Conservation (phyloP, 23 tunicate genomes). For the Styela plicata region DNA sequence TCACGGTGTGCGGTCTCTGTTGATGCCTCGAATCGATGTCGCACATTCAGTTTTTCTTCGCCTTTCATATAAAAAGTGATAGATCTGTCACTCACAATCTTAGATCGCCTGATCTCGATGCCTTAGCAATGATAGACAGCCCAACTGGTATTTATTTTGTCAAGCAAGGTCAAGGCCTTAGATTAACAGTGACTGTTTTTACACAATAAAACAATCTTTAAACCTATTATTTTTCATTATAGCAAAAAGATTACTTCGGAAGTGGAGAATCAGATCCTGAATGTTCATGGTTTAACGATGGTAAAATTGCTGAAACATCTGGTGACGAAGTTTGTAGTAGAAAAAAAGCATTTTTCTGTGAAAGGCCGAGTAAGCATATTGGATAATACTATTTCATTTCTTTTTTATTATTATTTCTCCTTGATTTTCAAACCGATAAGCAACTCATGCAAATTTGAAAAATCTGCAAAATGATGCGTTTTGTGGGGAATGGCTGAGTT, state of each 20-base stretch:
- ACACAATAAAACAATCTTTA: background rate
- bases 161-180: too few species aligned
- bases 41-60: too few species aligned
- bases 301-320: slow-evolving; percentile 49
- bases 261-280: slow-evolving; percentile 45
- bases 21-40: too few species aligned
- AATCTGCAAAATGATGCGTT: background rate
- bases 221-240: background rate
- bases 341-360: slow-evolving; percentile 48
- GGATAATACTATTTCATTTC: background rate
- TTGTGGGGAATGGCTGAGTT: too few species aligned
- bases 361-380: slow-evolving; percentile 41
- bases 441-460: background rate
- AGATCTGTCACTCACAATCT: too few species aligned
- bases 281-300: slow-evolving; percentile 71
- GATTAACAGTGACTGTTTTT: too few species aligned
- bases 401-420: background rate
- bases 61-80: too few species aligned
- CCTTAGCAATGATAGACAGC: too few species aligned
- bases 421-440: background rate
- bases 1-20: too few species aligned
- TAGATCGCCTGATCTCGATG: too few species aligned
- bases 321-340: slow-evolving; percentile 46
- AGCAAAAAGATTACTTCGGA: slow-evolving; percentile 23
- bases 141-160: too few species aligned